phyloP scores from a whole-genome alignment of 2,113 vertebrate genomes.

The Aegypius monachus region DNA sequence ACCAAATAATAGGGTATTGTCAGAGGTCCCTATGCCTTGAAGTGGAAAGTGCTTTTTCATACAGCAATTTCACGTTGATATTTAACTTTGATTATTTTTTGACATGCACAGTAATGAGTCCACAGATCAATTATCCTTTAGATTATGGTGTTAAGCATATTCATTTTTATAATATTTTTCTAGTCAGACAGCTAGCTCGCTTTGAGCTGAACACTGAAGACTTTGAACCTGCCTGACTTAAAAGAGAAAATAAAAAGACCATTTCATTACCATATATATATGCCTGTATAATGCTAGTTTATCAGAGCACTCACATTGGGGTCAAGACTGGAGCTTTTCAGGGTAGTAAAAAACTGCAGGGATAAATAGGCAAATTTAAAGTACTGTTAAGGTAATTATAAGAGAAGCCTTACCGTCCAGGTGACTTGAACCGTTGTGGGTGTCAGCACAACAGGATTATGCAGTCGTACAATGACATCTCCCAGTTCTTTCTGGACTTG shows the following conservation, averaged over 20 bases:
- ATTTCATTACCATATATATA: neutral
- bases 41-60: neutral
- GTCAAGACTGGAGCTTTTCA: neutral
- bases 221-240: neutral
- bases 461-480: slow-evolving; percentile 91
- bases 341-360: neutral
- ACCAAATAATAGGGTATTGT: neutral
- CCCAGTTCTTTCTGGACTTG: slow-evolving; percentile 98
- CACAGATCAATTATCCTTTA: neutral
- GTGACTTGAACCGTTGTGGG: slow-evolving; percentile 94
- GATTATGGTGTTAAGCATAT: neutral
- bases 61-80: neutral
- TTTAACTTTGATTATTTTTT: slow-evolving; percentile 4
- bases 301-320: neutral
- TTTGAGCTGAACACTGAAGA: neutral
- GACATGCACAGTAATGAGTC: neutral
- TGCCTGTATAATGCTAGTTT: neutral
- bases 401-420: slow-evolving; percentile 86
- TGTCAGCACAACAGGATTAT: slow-evolving; percentile 90
- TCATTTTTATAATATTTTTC: neutral
- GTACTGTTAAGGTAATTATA: neutral
- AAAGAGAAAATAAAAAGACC: neutral
- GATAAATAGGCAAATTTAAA: neutral
- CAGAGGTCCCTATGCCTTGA: neutral
- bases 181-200: neutral